Evolutionary conservation across 2,888 invertebrate genomes (phyloP).

Genomic region (Pyrocoelia pectoralis): DNA sequence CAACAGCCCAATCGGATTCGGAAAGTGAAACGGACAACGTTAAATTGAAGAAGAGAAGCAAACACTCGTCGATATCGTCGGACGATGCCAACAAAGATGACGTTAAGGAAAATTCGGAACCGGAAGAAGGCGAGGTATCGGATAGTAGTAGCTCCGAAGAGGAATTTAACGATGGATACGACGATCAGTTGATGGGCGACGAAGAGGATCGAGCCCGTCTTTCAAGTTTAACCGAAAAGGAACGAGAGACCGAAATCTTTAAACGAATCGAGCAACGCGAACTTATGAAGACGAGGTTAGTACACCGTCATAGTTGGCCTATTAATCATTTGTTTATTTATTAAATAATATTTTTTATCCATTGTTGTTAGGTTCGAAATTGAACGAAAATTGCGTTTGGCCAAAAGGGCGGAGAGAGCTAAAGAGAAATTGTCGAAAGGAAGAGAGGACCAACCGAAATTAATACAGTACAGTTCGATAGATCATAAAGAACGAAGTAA

Average conservation of each 20-base stretch:
- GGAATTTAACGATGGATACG: slow-evolving; percentile 96
- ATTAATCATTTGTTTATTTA: slow-evolving; percentile 12
- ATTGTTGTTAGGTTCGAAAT: slow-evolving; percentile 81
- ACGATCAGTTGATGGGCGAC: slow-evolving; percentile 96
- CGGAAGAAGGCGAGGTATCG: slow-evolving; percentile 91
- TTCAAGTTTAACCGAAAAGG: slow-evolving; percentile 94
- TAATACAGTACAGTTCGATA: slow-evolving; percentile 56
- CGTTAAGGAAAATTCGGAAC: slow-evolving; percentile 72
- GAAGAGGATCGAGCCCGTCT: slow-evolving; percentile 91
- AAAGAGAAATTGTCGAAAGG: slow-evolving; percentile 72
- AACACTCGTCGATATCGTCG: slow-evolving; percentile 49
- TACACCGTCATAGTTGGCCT: neutral
- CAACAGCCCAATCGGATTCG: slow-evolving; percentile 55
- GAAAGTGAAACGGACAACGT: slow-evolving; percentile 55
- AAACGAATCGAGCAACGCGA: slow-evolving; percentile 95
- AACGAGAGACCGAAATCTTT: slow-evolving; percentile 96
- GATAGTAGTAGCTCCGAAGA: slow-evolving; percentile 73
- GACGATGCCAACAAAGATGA: slow-evolving; percentile 58
- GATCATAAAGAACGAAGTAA: slow-evolving; percentile 83
- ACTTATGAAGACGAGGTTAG: slow-evolving; percentile 83
- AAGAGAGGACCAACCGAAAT: slow-evolving; percentile 65
- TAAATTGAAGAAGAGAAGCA: slow-evolving; percentile 46
- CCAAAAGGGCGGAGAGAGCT: slow-evolving; percentile 77
- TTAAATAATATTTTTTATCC: slow-evolving; percentile 43
- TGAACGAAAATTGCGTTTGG: slow-evolving; percentile 88